A percentile compares a stretch with the other conserved stretches of the same genome.
Evolutionary conservation across 2,113 vertebrate genomes (phyloP).

Genomic region (Hydrolagus affinis): DNA sequence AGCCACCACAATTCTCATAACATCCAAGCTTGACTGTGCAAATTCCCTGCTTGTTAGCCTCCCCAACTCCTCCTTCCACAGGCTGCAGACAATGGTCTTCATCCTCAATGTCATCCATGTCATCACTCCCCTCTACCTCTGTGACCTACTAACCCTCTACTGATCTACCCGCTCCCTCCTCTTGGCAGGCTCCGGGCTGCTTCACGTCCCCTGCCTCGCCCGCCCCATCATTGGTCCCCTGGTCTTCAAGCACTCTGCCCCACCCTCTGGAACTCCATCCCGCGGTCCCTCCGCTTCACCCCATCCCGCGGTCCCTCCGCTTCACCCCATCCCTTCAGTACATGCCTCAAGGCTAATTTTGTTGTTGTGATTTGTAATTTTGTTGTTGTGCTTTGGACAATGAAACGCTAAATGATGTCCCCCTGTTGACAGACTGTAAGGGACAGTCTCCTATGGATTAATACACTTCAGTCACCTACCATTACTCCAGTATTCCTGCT

Average conservation of each 20-base stretch:
- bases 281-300: not conserved
- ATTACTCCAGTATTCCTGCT: too few species aligned
- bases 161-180: too few species aligned
- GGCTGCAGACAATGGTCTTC: too few species aligned
- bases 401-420: too few species aligned
- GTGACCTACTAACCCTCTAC: not conserved
- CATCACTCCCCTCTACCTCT: not conserved
- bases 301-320: not conserved
- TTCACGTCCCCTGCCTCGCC: not conserved
- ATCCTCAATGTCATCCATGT: not conserved
- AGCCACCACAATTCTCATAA: not conserved
- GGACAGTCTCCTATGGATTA: too few species aligned
- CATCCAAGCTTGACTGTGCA: too few species aligned
- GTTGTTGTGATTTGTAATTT: too few species aligned
- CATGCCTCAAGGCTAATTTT: too few species aligned
- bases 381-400: too few species aligned
- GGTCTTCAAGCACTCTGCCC: not conserved
- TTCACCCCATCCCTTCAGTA: not conserved
- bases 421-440: too few species aligned
- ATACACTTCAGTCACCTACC: too few species aligned
- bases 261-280: not conserved
- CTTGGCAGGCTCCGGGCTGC: not conserved
- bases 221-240: not conserved
- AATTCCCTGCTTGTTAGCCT: not conserved
- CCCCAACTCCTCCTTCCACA: too few species aligned